These are phyloP conservation scores for Norana najaformis DNA, from an alignment of 2,888 invertebrate genomes.

Conservation along the genomic window DNA sequence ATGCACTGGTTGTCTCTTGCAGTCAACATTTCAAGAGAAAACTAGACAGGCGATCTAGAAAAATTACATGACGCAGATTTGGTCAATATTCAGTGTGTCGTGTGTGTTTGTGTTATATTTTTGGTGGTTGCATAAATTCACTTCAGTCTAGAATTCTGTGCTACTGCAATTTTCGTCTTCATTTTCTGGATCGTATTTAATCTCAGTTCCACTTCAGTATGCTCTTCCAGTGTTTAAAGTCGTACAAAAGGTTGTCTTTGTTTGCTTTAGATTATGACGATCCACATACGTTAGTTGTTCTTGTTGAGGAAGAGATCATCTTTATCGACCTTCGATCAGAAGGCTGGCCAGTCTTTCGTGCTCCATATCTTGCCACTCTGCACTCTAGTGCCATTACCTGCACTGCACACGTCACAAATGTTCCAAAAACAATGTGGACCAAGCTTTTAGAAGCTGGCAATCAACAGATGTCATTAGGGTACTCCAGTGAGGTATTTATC, in stretches of 20 bases:
- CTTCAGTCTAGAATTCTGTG: not conserved
- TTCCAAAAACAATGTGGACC: slow-evolving; percentile 69
- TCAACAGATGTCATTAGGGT: slow-evolving; percentile 47
- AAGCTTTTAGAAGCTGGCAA: slow-evolving; percentile 59
- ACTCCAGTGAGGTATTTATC: slow-evolving; percentile 50
- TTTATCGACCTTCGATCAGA: slow-evolving; percentile 85
- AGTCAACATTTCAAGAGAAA: too few species aligned
- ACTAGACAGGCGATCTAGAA: too few species aligned
- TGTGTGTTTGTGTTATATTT: not conserved
- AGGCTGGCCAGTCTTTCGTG: slow-evolving; percentile 79
- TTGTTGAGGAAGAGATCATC: slow-evolving; percentile 94
- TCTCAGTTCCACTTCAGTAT: not conserved
- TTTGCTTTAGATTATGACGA: slow-evolving; percentile 55
- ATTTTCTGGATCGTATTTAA: not conserved
- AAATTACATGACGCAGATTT: too few species aligned
- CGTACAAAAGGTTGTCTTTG: not conserved
- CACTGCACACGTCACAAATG: slow-evolving; percentile 73
- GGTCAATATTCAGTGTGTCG: not conserved
- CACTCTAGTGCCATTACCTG: slow-evolving; percentile 86
- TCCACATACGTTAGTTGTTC: slow-evolving; percentile 72
- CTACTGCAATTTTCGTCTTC: not conserved
- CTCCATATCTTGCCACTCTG: slow-evolving; percentile 75
- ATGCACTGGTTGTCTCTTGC: too few species aligned
- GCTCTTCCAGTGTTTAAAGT: not conserved
- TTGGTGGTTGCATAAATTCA: not conserved